phyloP scores from a whole-genome alignment of 2,888 invertebrate genomes.

The Incurvaria masculella region DNA sequence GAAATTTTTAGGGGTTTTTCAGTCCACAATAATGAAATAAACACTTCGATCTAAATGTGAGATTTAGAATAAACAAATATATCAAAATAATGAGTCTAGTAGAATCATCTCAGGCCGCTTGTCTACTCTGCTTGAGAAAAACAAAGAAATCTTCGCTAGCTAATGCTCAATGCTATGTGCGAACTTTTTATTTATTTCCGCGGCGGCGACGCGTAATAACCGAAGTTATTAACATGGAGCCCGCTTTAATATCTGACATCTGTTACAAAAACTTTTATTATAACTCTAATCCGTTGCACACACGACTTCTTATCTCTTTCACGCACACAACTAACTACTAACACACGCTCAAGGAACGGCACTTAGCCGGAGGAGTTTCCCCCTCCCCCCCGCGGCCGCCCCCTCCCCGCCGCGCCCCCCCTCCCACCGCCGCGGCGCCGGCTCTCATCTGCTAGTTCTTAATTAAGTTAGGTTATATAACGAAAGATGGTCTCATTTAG shows the following conservation, averaged over 20 bases:
- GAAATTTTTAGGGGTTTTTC: no score
- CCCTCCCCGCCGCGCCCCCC: constrained; percentile 19
- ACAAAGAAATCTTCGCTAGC: constrained; percentile 15
- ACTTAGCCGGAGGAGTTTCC: constrained; percentile 15
- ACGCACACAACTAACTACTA: constrained; percentile 23
- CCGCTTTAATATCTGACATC: constrained; percentile 57
- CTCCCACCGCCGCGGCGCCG: constrained; percentile 43
- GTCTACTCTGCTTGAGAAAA: neutral
- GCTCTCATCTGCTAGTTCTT: constrained; percentile 57
- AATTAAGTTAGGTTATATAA: constrained; percentile 61
- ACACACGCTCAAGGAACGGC: constrained; percentile 23
- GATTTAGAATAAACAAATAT: no score
- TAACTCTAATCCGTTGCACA: constrained; percentile 56
- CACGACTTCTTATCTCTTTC: constrained; percentile 15
- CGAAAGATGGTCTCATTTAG: constrained; percentile 60
- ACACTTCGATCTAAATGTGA: no score
- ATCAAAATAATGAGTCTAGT: no score
- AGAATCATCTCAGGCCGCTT: no score
- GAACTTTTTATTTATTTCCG: constrained; percentile 52
- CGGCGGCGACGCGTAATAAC: constrained; percentile 33
- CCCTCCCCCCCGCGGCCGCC: constrained; percentile 4
- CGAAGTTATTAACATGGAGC: constrained; percentile 45
- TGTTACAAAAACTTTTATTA: constrained; percentile 59
- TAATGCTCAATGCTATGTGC: constrained; percentile 37
- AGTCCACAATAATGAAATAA: no score